A percentile compares a stretch with the other conserved stretches of the same genome.
These are phyloP conservation scores for Ommatoiulus sabulosus DNA, from an alignment of 2,888 invertebrate genomes.

Conservation along the genomic window DNA sequence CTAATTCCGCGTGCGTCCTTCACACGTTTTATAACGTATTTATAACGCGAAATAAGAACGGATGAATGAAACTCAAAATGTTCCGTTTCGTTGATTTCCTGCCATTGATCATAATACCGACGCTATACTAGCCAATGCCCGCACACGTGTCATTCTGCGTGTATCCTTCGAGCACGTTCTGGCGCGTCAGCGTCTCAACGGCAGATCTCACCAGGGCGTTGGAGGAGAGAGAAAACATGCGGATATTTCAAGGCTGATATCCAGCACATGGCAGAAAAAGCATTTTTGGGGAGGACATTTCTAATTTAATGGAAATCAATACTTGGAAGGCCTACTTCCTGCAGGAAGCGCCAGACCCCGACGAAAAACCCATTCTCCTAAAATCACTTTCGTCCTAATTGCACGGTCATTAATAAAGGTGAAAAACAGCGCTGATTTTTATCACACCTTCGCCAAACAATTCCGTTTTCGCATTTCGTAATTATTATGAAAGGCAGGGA, in stretches of 20 bases:
- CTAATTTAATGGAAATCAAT: constrained; percentile 46
- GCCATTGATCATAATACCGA: too few relatives aligned
- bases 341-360: constrained; percentile 8
- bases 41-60: too few relatives aligned
- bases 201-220: background rate
- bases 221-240: background rate
- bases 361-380: constrained; percentile 10
- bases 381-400: constrained; percentile 48
- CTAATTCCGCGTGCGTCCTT: too few relatives aligned
- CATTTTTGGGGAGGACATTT: constrained; percentile 45
- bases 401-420: constrained; percentile 44
- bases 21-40: too few relatives aligned
- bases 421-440: constrained; percentile 48
- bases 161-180: background rate
- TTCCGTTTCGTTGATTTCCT: too few relatives aligned
- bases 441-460: constrained; percentile 47
- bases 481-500: constrained; percentile 40
- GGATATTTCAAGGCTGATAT: constrained; percentile 20
- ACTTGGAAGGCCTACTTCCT: constrained; percentile 26
- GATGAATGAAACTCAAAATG: too few relatives aligned
- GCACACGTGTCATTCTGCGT: background rate
- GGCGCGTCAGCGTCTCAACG: background rate
- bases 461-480: constrained; percentile 38
- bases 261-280: constrained; percentile 30
- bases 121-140: too few relatives aligned